Conservation (phyloP, 2,888 invertebrate genomes). For the Caenorhabditis drosophilae region DNA sequence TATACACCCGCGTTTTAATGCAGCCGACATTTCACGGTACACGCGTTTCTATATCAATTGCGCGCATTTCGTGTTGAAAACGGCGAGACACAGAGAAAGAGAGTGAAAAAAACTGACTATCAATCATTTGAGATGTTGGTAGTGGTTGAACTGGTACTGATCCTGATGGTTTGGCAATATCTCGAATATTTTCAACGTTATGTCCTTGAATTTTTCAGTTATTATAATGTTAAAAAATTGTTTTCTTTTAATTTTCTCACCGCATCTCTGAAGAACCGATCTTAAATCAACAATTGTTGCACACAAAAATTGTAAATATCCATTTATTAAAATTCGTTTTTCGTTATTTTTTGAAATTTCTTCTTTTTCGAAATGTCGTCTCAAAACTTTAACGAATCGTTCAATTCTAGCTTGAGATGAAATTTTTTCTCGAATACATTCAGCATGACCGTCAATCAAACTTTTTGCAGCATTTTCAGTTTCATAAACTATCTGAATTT, state of each 20-base stretch:
- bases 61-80: conserved; percentile 9
- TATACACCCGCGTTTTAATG: conserved; percentile 1
- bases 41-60: too few species aligned
- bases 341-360: not conserved
- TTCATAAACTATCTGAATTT: conserved; percentile 2
- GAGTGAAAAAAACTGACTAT: conserved; percentile 3
- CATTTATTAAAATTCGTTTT: conserved; percentile 1
- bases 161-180: not conserved
- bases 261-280: conserved; percentile 4
- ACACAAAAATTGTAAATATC: conserved; percentile 31
- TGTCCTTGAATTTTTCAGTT: too few species aligned
- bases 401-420: conserved; percentile 6
- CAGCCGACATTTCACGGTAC: conserved; percentile 31
- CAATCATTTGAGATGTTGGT: conserved; percentile 2
- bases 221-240: too few species aligned
- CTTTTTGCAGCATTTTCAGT: conserved; percentile 40
- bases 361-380: conserved; percentile 9
- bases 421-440: conserved; percentile 16
- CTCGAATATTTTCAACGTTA: conserved; percentile 1
- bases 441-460: conserved; percentile 25
- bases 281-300: conserved; percentile 18
- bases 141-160: conserved; percentile 2
- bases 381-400: conserved; percentile 34
- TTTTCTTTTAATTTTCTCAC: too few species aligned
- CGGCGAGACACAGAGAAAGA: not conserved